Conservation (phyloP, 2,113 vertebrate species). For the Cyanistes caeruleus region DNA sequence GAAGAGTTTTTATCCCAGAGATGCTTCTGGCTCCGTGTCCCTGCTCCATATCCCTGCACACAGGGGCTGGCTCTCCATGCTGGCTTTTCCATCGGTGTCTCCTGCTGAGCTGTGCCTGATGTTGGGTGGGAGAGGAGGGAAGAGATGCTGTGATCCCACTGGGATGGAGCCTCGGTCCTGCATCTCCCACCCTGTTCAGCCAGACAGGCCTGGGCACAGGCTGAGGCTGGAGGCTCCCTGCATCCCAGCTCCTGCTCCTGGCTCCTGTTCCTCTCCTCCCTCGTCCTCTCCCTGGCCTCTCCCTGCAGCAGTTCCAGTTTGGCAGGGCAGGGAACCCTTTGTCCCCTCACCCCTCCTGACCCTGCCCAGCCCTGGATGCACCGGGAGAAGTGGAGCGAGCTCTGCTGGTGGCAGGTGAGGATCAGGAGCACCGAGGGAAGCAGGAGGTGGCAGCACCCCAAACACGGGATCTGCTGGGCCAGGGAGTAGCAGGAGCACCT, state of each 20-base stretch:
- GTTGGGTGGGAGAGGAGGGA: background rate
- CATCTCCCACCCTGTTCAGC: background rate
- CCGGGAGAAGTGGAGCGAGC: accelerated
- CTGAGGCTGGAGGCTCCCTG: background rate
- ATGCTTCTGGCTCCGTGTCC: accelerated
- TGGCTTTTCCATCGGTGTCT: accelerated
- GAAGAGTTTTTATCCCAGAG: background rate
- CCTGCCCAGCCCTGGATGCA: background rate
- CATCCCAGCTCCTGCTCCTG: accelerated
- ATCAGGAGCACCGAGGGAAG: accelerated
- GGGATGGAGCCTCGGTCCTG: background rate
- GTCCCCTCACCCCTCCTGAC: accelerated
- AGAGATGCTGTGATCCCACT: accelerated
- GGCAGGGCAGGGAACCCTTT: background rate
- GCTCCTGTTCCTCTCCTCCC: background rate
- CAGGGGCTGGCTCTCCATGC: accelerated
- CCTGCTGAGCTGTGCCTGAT: background rate
- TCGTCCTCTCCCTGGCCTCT: background rate
- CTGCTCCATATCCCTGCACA: accelerated
- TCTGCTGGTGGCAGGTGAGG: accelerated
- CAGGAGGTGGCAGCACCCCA: background rate
- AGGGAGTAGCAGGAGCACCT: background rate
- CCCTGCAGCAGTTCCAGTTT: background rate
- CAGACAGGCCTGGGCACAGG: background rate
- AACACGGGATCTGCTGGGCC: background rate